Evolutionary conservation across 2,113 vertebrate species (phyloP), one percentile per base, ranked within the genome.

Genomic region (Mesoclemmys tuberculata): DNA sequence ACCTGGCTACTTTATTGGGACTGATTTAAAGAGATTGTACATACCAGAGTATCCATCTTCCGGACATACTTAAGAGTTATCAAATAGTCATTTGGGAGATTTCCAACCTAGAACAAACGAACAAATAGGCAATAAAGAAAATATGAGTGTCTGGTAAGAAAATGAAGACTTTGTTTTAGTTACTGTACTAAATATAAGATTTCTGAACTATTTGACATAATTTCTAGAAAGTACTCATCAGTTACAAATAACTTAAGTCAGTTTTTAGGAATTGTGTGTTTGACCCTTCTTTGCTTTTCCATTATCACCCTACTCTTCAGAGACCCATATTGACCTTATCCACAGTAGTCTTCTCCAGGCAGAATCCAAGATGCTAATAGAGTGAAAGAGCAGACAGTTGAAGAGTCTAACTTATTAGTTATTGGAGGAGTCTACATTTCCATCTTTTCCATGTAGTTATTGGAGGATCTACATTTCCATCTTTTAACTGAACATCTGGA

Each of bases 21-120:
- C 87, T 85, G 93, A 91, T 56, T 79, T 93, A 51, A 97, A 98
- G 89, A 51, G 4, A 41, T 85, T 93, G 82, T 97, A 98, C 98
- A 82, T 98, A 98, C 98, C 98, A 98, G 96, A 90, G 96, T 93
- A 26, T 98, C 98, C 98, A 98, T 98, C 97, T 97, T 98, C 96
- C 97, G 98, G 95, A 98, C 98, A 98, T 98, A 98, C 96, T 98
- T 98, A 96, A 98, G 98, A 54, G 96, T 87, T 98, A 98, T 98
- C 97, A 97, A 94, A 97, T 98, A 98, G 98, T 98, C 98, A 97
- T 98, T 98, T 87, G 98, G 98, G 93, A 98, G 98, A 98, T 98
- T 98, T 97, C 98, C 98, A 75, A 98, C 98, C 98, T 98, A 94
- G 27, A 95, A 78, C 84, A 92, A 93, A 46, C 29, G 84, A 96